Conservation (phyloP, 2,888 invertebrate species). For the Hermodice carunculata region DNA sequence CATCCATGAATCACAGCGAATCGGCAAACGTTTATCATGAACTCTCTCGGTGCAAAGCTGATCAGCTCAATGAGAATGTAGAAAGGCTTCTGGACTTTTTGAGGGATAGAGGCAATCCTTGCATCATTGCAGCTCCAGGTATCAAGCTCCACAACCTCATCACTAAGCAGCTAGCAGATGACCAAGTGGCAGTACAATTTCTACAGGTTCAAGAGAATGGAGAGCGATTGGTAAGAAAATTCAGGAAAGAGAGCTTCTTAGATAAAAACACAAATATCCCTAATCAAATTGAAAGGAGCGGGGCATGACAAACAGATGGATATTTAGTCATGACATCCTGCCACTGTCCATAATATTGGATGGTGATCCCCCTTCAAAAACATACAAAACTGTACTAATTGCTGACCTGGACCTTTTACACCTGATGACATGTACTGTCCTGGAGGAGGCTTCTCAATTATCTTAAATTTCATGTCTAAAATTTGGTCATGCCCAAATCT, state of each 20-base stretch:
- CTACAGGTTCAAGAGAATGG: no score
- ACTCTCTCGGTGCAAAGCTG: neutral
- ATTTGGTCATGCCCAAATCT: neutral
- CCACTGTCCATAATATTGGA: no score
- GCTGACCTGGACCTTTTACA: neutral
- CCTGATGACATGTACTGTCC: neutral
- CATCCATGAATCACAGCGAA: neutral
- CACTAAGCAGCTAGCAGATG: no score
- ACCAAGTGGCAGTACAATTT: no score
- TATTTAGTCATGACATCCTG: neutral
- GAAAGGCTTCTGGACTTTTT: neutral
- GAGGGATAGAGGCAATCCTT: neutral
- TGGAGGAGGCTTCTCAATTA: neutral
- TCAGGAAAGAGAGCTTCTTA: no score
- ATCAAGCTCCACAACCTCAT: neutral
- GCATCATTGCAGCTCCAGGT: neutral
- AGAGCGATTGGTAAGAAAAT: no score
- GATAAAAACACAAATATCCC: no score
- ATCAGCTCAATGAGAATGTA: neutral
- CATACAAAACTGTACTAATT: no score
- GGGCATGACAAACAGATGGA: neutral
- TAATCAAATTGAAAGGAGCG: neutral
- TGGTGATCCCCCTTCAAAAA: no score
- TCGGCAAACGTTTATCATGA: neutral
- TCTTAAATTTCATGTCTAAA: neutral